Conservation (phyloP, 35 echinoderm and acorn worm genomes). For the Hemicentrotus pulcherrimus region DNA sequence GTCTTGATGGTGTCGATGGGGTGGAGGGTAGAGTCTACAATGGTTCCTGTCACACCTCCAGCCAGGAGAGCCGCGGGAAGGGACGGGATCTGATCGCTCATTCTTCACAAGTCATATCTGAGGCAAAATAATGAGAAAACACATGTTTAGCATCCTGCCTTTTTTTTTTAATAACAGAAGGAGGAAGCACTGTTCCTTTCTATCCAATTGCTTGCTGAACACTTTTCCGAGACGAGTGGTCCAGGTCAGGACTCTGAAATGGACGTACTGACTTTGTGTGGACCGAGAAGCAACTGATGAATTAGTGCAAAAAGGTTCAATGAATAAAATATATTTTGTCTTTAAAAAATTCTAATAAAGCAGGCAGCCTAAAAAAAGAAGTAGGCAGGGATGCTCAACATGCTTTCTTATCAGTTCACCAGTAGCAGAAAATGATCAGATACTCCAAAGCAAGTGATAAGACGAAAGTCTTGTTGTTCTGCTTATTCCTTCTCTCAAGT, state of each 20-base stretch:
- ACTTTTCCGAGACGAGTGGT: not conserved
- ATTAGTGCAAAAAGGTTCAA: too few relatives aligned
- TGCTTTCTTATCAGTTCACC: not conserved
- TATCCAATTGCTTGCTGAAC: not conserved
- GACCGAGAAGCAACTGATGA: too few relatives aligned
- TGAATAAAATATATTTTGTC: too few relatives aligned
- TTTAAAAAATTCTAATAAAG: not conserved
- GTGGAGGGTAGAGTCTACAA: constrained; percentile 77
- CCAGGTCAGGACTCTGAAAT: too few relatives aligned
- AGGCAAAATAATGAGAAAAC: not conserved
- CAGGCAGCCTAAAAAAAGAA: not conserved
- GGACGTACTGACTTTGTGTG: too few relatives aligned
- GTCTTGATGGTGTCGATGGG: constrained; percentile 96
- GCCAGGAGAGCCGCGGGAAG: constrained; percentile 68
- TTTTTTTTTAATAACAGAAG: not conserved
- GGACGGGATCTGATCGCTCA: constrained; percentile 58
- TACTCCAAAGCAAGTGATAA: too few relatives aligned
- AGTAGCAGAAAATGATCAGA: too few relatives aligned
- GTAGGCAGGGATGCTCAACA: not conserved
- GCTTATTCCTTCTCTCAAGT: too few relatives aligned
- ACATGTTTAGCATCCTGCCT: not conserved
- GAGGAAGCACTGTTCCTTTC: not conserved
- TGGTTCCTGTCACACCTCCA: constrained; percentile 74
- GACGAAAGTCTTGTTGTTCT: too few relatives aligned
- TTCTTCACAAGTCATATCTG: constrained; percentile 42